Base-by-base conservation (phyloP, 2,113 vertebrate species). In the Laticauda colubrina region DNA sequence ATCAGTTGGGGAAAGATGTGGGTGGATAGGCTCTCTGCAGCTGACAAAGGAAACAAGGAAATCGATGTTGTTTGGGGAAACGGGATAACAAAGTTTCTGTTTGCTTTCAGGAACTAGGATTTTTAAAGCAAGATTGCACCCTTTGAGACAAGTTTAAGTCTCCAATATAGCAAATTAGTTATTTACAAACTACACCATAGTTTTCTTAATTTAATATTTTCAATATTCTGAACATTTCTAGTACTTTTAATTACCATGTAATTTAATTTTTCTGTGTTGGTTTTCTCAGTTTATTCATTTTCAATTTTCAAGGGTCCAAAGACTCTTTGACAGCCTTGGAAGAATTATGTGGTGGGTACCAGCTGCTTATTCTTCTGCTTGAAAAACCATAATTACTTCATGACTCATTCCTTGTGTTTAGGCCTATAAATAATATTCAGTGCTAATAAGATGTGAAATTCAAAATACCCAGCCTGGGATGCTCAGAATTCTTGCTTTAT, bases 361-460 rank as follows among this genome's bases (percentile, higher is more conserved):
- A 56, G 85, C 39, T 3, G 34, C 29, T 23, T 59, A 26, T 64
- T 64, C 34, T 89, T 51, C 56, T 75, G 29, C 56, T 85, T 75
- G 45, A 59, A 56, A 91, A 53, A 89, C 45, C 87, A 91, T 26
- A 3, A 53, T 88, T 85, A 59, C 85, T 14, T 9, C 8, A 3
- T 12, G 93, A 87, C 87, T 85, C 55, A 54, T 0, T 1, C 24
- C 0, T 0, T 39, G 55, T 69, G 89, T 59, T 48, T 48, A 93
- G 93, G 91, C 12, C 57, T 2, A 85, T 87, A 90, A 92, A 94
- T 89, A 94, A 9, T 20, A 51, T 45, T 87, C 56, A 51, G 59
- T 43, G 43, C 61, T 75, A 90, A 34, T 87, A 89, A 90, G 15
- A 0, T 0, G 18, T 51, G 85, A 85, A 59, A 59, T 54, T 95